Conservation (phyloP, 1,140 invertebrate genomes). For the Trachelipus rathkii region DNA sequence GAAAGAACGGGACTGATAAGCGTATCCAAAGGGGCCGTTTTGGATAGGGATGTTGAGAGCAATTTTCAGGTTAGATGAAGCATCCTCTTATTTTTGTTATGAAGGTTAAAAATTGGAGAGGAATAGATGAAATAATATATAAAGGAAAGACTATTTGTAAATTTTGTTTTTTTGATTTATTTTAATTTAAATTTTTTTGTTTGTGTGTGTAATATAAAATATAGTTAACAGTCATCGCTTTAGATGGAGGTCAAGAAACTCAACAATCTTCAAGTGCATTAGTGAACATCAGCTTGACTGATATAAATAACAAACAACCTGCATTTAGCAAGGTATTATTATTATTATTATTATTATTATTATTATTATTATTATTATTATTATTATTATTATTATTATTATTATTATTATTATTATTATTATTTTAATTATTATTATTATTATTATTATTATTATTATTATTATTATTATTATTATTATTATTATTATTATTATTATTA, state of each 20-base stretch:
- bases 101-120: background rate
- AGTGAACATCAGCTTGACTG: constrained; percentile 55
- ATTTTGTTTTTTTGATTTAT: too few species aligned
- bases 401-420: too few species aligned
- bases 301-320: constrained; percentile 79
- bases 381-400: too few species aligned
- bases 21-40: constrained; percentile 62
- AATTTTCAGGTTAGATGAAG: constrained; percentile 57
- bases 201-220: too few species aligned
- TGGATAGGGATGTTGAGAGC: constrained; percentile 70
- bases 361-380: too few species aligned
- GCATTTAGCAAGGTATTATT: constrained; percentile 55
- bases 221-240: constrained; percentile 44
- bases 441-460: too few species aligned
- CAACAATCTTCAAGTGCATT: constrained; percentile 43
- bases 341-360: too few species aligned
- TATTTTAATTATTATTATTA: too few species aligned
- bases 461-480: too few species aligned
- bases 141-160: background rate
- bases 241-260: constrained; percentile 45
- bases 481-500: too few species aligned
- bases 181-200: too few species aligned
- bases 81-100: background rate
- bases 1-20: constrained; percentile 49
- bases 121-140: background rate